phyloP scores from a whole-genome alignment of 1,140 invertebrate genomes.

The Drosophila sechellia region DNA sequence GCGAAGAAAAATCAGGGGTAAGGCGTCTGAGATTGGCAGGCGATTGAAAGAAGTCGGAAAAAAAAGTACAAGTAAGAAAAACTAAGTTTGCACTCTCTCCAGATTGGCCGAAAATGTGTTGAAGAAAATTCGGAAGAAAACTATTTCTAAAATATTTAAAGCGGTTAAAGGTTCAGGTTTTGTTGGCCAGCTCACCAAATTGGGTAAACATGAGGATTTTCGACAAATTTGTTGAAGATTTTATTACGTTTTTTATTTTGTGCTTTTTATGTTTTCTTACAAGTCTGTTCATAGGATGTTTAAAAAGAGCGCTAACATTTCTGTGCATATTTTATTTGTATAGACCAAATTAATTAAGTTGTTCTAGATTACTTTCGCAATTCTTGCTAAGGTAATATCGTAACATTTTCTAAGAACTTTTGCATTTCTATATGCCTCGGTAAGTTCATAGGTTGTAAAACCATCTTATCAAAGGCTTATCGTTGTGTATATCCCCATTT shows the following conservation, averaged over 20 bases:
- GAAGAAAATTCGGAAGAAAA: conserved; percentile 11
- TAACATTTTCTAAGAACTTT: not conserved
- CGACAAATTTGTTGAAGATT: not conserved
- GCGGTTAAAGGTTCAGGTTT: not conserved
- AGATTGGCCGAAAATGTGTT: conserved; percentile 5
- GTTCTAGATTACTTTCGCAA: too few species aligned
- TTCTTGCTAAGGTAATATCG: not conserved
- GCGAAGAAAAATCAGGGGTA: conserved; percentile 14
- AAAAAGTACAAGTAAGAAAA: conserved; percentile 5
- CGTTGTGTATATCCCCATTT: conserved; percentile 15
- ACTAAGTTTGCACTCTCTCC: conserved; percentile 10
- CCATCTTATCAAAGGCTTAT: conserved; percentile 40
- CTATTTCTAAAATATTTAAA: conserved; percentile 41
- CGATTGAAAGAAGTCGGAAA: conserved; percentile 25
- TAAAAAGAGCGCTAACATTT: too few species aligned
- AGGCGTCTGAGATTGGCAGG: conserved; percentile 29
- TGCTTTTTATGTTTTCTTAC: not conserved
- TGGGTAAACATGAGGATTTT: not conserved
- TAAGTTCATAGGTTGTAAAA: conserved; percentile 22
- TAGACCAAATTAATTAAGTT: not conserved
- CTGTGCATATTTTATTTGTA: too few species aligned
- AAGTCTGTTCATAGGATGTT: too few species aligned
- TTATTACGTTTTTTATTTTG: not conserved
- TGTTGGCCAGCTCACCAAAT: not conserved
- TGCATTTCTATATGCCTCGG: not conserved